Conservation (phyloP, 2,888 invertebrate species). For the Yponomeuta sedellus region DNA sequence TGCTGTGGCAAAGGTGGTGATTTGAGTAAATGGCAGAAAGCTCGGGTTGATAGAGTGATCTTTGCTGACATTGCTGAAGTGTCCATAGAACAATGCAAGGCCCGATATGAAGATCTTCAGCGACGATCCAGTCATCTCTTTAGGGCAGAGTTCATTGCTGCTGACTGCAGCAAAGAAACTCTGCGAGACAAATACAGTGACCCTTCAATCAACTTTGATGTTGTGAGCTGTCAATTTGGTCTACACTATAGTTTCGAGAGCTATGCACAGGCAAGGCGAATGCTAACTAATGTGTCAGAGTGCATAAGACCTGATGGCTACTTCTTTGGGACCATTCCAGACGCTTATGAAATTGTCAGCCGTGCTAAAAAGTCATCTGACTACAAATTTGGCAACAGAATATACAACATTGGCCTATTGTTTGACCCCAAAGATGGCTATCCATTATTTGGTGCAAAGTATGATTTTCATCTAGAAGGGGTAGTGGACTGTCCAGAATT, state of each 20-base stretch:
- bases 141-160: constrained; percentile 92
- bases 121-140: constrained; percentile 72
- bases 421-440: constrained; percentile 79
- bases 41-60: constrained; percentile 86
- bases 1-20: constrained; percentile 99
- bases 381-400: constrained; percentile 84
- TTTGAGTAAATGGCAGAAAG: constrained; percentile 95
- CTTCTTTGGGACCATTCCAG: constrained; percentile 97
- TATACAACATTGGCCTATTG: constrained; percentile 84
- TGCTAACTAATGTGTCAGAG: constrained; percentile 95
- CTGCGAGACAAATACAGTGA: constrained; percentile 87
- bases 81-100: constrained; percentile 93
- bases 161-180: constrained; percentile 92
- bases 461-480: constrained; percentile 96
- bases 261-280: constrained; percentile 89
- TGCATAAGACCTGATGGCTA: constrained; percentile 92
- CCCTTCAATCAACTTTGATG: constrained; percentile 86
- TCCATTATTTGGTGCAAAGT: constrained; percentile 96
- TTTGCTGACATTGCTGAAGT: constrained; percentile 96
- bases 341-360: constrained; percentile 93
- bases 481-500: constrained; percentile 99
- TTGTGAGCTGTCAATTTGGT: constrained; percentile 98
- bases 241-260: constrained; percentile 98
- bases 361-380: constrained; percentile 76
- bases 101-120: constrained; percentile 85